These are phyloP conservation scores for Mesopsocus fuscifrons DNA, from an alignment of 2,888 invertebrate genomes.

Conservation along the genomic window DNA sequence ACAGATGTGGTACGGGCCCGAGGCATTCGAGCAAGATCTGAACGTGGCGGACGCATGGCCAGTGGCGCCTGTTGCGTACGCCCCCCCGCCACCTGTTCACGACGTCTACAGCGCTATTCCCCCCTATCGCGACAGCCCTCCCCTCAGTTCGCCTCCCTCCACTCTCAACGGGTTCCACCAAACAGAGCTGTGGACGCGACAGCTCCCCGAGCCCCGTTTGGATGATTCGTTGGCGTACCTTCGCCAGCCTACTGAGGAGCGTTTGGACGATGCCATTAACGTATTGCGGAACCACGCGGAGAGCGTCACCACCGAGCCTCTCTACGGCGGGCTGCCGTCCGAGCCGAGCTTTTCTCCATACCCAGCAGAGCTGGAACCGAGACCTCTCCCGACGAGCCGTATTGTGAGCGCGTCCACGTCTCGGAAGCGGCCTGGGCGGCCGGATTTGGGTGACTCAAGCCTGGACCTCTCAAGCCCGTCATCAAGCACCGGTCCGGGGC, in stretches of 20 bases:
- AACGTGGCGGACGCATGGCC: neutral
- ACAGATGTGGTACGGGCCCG: neutral
- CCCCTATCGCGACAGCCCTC: neutral
- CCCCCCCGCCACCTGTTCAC: neutral
- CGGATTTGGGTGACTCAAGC: neutral
- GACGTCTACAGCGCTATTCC: neutral
- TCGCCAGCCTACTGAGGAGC: slow-evolving; percentile 22
- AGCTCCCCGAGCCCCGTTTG: neutral
- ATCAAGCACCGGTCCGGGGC: neutral
- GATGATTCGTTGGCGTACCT: neutral
- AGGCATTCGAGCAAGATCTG: neutral
- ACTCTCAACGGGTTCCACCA: neutral
- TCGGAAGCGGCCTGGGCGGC: neutral
- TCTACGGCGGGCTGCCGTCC: neutral
- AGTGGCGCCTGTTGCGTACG: neutral
- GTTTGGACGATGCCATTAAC: slow-evolving; percentile 32
- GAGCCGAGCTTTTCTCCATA: neutral
- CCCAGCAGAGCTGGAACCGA: neutral
- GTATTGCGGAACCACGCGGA: slow-evolving; percentile 32
- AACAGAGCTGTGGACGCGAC: neutral
- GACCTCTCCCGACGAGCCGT: neutral
- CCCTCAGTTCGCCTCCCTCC: neutral
- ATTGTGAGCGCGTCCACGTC: neutral
- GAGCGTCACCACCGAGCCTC: slow-evolving; percentile 19
- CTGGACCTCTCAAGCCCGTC: neutral